These are phyloP conservation scores for Ciconia boyciana DNA, from an alignment of 2,113 vertebrate genomes.

Conservation along the genomic window DNA sequence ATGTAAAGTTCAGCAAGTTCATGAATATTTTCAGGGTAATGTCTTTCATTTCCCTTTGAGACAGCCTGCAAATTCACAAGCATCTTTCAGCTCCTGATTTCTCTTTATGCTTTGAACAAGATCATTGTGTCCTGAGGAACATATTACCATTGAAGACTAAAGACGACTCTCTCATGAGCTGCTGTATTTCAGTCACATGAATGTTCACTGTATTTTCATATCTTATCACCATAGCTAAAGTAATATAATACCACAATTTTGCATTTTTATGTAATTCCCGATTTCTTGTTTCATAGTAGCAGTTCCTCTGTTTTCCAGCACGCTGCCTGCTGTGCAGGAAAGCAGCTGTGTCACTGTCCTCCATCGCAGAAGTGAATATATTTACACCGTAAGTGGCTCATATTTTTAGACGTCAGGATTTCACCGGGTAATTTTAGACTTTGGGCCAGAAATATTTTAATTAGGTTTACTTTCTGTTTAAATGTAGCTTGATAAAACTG, in stretches of 20 bases:
- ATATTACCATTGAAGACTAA: neutral
- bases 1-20: neutral
- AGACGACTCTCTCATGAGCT: neutral
- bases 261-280: neutral
- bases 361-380: neutral
- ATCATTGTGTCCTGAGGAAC: neutral
- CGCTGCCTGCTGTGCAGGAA: neutral
- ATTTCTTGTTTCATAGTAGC: neutral
- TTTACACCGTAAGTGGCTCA: neutral
- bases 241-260: neutral
- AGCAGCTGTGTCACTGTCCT: neutral
- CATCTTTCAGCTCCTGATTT: neutral
- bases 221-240: neutral
- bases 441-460: neutral
- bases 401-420: neutral
- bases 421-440: neutral
- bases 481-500: neutral
- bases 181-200: neutral
- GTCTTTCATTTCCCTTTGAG: neutral
- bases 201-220: neutral
- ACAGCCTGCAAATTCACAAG: neutral
- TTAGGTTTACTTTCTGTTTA: neutral
- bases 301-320: neutral
- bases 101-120: neutral
- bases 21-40: neutral